Percentiles rank a stretch among this genome's conserved stretches.
phyloP scores from a whole-genome alignment of 2,113 vertebrate species.

The Phodopus roborovskii region DNA sequence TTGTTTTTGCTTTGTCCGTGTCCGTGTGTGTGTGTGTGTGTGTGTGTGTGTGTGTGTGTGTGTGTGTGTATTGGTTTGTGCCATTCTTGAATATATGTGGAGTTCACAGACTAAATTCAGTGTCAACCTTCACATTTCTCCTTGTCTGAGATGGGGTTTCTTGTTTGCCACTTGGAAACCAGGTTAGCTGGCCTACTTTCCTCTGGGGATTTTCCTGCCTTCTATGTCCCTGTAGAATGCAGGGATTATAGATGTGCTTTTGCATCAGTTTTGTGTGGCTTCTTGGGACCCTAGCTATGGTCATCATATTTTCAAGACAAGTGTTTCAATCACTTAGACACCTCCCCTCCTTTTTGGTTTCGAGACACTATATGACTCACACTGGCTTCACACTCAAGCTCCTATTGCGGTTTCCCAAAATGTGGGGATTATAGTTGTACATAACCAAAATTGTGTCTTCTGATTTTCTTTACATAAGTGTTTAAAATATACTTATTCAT shows the following conservation, averaged over 20 bases:
- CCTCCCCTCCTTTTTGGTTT: neutral
- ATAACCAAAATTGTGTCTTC: neutral
- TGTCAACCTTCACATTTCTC: neutral
- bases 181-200: neutral
- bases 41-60: neutral
- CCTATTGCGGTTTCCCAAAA: neutral
- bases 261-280: neutral
- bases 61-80: neutral
- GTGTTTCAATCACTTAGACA: neutral
- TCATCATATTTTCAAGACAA: neutral
- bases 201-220: neutral
- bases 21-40: neutral
- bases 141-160: neutral
- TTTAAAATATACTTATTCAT: neutral
- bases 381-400: neutral
- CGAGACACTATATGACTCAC: neutral
- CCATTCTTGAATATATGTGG: neutral
- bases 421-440: neutral
- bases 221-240: too few relatives aligned
- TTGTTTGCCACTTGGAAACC: neutral
- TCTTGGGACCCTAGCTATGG: neutral
- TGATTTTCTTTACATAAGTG: neutral
- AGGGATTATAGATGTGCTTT: neutral
- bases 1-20: neutral
- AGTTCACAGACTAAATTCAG: neutral